These are phyloP conservation scores for Eptesicus fuscus DNA, from an alignment of 2,113 vertebrate species.

Conservation along the genomic window DNA sequence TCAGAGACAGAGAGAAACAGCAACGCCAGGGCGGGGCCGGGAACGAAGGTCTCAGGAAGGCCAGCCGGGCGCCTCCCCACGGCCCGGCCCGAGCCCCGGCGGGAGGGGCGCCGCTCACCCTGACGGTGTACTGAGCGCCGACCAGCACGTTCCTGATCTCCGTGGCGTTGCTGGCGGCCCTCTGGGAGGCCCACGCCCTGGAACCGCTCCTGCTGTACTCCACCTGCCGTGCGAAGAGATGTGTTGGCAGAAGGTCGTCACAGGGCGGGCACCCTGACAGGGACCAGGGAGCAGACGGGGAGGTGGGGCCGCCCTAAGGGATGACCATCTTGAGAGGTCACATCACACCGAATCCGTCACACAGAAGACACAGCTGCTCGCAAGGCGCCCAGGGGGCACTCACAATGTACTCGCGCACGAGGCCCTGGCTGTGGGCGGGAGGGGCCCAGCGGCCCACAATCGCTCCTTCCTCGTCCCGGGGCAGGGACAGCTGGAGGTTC, in stretches of 20 bases:
- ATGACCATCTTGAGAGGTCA: neutral
- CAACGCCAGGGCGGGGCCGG: neutral
- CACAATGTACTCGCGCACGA: constrained; percentile 95
- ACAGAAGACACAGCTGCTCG: neutral
- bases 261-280: neutral
- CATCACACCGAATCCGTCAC: neutral
- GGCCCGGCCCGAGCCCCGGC: neutral
- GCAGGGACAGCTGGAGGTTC: constrained; percentile 89
- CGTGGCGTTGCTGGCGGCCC: constrained; percentile 75
- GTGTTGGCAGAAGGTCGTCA: neutral
- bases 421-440: constrained; percentile 88
- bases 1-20: neutral
- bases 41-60: neutral
- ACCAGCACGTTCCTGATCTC: constrained; percentile 86
- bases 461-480: constrained; percentile 85
- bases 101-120: constrained; percentile 81
- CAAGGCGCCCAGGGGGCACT: constrained; percentile 67
- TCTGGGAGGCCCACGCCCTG: constrained; percentile 90
- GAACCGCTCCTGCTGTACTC: constrained; percentile 87
- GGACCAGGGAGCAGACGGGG: neutral
- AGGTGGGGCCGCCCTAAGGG: accelerated
- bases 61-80: accelerated
- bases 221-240: constrained; percentile 81
- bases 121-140: constrained; percentile 86
- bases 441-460: constrained; percentile 87